phyloP scores from a whole-genome alignment of 2,888 invertebrate species.

The Eristalis pertinax region DNA sequence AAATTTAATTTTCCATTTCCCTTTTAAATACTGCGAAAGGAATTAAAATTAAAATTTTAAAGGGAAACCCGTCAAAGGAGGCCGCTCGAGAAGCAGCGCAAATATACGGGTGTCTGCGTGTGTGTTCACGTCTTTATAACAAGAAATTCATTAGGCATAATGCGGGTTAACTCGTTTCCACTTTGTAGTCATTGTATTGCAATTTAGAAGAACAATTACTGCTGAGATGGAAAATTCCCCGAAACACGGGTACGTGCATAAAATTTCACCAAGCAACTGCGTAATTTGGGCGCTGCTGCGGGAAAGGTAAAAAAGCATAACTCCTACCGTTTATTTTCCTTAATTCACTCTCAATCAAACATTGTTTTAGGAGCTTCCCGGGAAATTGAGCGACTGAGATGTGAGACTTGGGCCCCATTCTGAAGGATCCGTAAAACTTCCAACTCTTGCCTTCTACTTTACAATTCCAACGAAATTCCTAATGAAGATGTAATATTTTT shows the following conservation, averaged over 20 bases:
- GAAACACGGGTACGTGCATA: background rate
- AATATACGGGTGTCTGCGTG: background rate
- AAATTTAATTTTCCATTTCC: slow-evolving; percentile 50
- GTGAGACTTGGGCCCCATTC: too few relatives aligned
- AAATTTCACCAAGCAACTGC: slow-evolving; percentile 25
- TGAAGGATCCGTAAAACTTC: too few relatives aligned
- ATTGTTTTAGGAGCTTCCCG: too few relatives aligned
- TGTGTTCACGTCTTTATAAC: background rate
- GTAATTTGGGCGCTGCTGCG: background rate
- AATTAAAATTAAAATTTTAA: slow-evolving; percentile 45
- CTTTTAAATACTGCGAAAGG: slow-evolving; percentile 9
- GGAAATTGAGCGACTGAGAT: too few relatives aligned
- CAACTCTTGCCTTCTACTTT: too few relatives aligned
- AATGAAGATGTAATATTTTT: too few relatives aligned
- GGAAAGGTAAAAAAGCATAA: background rate
- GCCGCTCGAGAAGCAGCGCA: background rate
- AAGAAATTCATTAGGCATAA: slow-evolving; percentile 50
- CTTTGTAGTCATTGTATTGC: slow-evolving; percentile 46
- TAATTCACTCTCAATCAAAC: too few relatives aligned
- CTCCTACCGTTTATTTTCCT: background rate
- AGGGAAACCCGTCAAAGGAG: slow-evolving; percentile 7
- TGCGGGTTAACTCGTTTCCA: slow-evolving; percentile 51
- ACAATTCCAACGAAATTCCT: too few relatives aligned
- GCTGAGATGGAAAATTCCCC: background rate
- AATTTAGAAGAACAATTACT: slow-evolving; percentile 11